A percentile compares a stretch with the other conserved stretches of the same genome.
Evolutionary conservation across 2,113 vertebrate genomes (phyloP).

Genomic region (Fregetta grallaria): DNA sequence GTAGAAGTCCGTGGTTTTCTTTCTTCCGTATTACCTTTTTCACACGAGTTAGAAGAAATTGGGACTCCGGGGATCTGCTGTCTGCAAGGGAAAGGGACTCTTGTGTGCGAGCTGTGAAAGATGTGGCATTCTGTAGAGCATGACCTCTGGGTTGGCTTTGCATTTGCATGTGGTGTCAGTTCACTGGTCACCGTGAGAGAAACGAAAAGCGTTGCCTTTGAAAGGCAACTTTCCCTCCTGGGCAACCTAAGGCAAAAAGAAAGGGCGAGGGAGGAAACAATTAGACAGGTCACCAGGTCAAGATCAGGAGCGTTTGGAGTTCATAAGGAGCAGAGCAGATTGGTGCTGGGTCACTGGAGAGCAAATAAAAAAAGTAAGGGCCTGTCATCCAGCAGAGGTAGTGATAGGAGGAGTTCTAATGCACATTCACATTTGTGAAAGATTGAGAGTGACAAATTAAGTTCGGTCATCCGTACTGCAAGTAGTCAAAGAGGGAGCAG

Average conservation of each 20-base stretch:
- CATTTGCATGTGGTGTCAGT: background rate
- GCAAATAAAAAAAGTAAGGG: background rate
- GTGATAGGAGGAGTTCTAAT: background rate
- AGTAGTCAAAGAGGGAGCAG: background rate
- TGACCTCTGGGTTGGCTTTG: background rate
- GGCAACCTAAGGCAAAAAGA: background rate
- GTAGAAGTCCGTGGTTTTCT: background rate
- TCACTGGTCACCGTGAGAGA: background rate
- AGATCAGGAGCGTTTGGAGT: constrained; percentile 29
- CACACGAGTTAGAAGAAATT: background rate
- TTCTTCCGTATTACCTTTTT: background rate
- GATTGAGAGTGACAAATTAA: background rate
- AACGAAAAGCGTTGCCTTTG: background rate
- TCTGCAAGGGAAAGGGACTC: background rate
- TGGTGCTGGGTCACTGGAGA: constrained; percentile 28
- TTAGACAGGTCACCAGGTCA: background rate
- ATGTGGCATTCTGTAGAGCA: background rate
- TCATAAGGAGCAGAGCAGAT: constrained; percentile 33
- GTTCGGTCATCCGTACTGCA: background rate
- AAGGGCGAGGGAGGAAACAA: background rate
- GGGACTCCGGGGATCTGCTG: background rate
- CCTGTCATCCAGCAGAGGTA: background rate
- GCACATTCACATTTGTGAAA: background rate
- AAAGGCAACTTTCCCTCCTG: background rate
- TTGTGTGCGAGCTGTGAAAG: background rate